Base-by-base conservation (phyloP, 2,797 vertebrate genomes). In the Pogonophryne albipinna region DNA sequence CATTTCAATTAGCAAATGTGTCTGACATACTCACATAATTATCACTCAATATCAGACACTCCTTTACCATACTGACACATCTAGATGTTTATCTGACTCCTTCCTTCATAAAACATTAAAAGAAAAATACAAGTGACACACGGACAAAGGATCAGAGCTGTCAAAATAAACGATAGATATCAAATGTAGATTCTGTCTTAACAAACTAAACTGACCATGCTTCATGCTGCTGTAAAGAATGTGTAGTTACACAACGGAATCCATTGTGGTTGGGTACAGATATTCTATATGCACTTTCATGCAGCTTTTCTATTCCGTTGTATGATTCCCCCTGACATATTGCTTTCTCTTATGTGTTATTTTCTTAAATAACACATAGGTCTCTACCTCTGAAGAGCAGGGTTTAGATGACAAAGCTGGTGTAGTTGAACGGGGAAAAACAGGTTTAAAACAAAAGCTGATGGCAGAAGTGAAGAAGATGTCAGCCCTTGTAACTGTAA, bases 291-390 rank as follows among this genome's bases (percentile, higher is more conserved):
- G 16, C 42, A 45, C 66, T 76, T 72, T 81, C 51, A 47, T 63
- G 72, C 70, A 45, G 63, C 27, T 76, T 72, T 69, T 59, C 14
- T 60, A 49, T 82, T 85, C 69, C 42, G 51, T 84, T 78, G 80
- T 73, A 76, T 31, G 57, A 71, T 76, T 76, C 86, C 71, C 63
- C 0, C 6, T 60, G 73, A 58, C 67, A 12, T 74, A 78, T 83
- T 34, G 0, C 53, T 82, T 81, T 85, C 83, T 75, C 62, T 55
- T 83, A 70, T 63, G 68, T 80, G 66, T 76, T 34, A 52, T 77
- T 86, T 84, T 67, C 67, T 80, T 80, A 71, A 84, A 79, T 75
- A 88, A 83, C 76, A 85, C 67, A 86, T 88, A 79, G 61, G 46
- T 82, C 73, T 77, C 47, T 15, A 19, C 80, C 64, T 87, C 72